phyloP scores from a whole-genome alignment of 2,888 invertebrate genomes.

The Flexamia atlantica region DNA sequence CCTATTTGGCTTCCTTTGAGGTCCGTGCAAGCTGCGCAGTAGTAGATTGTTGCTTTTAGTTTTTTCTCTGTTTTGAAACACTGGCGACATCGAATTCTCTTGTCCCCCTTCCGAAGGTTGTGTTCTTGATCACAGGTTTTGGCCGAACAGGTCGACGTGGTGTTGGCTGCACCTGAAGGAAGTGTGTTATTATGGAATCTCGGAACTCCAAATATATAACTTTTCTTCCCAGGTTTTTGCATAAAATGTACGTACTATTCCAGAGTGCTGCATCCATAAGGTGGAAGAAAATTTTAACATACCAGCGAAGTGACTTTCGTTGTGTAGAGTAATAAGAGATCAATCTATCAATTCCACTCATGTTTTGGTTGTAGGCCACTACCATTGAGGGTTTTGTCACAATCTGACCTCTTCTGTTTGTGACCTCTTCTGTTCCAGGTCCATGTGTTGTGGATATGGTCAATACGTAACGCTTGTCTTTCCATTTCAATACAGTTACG shows the following conservation, averaged over 20 bases:
- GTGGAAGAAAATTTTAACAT: conserved; percentile 35
- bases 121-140: too few species aligned
- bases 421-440: conserved; percentile 33
- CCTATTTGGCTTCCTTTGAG: too few species aligned
- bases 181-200: too few species aligned
- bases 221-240: too few species aligned
- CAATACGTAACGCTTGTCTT: conserved; percentile 47
- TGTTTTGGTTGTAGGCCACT: conserved; percentile 26
- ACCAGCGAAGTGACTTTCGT: conserved; percentile 28
- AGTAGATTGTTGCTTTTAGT: too few species aligned
- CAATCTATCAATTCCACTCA: conserved; percentile 55
- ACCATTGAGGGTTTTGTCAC: conserved; percentile 38
- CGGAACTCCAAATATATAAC: too few species aligned
- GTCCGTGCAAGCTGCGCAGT: too few species aligned
- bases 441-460: conserved; percentile 58
- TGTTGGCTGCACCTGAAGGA: too few species aligned
- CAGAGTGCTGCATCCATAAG: conserved; percentile 17
- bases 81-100: too few species aligned
- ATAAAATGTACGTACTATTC: neutral
- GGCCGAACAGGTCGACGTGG: too few species aligned
- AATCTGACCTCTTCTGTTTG: neutral
- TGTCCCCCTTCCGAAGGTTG: too few species aligned
- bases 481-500: conserved; percentile 52
- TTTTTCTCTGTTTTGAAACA: too few species aligned
- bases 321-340: conserved; percentile 14